Evolutionary conservation across 2,797 vertebrate genomes (phyloP).

Genomic region (Gobio occitaniae): DNA sequence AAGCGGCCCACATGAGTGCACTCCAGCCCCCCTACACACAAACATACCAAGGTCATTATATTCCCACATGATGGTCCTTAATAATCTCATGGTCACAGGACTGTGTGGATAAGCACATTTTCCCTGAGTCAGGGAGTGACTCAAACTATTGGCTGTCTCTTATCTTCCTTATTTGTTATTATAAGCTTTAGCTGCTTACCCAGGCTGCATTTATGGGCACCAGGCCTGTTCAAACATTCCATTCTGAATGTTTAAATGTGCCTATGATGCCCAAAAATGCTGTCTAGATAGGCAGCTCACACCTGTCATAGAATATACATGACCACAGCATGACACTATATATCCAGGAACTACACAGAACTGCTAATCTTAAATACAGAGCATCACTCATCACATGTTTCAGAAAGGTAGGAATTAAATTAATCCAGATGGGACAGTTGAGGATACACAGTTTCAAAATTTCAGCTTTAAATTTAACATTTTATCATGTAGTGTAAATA

Average conservation of each 20-base stretch:
- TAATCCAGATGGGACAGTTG: conserved; percentile 52
- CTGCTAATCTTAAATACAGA: conserved; percentile 5
- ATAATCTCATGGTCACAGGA: conserved; percentile 13
- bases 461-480: neutral
- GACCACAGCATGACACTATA: neutral
- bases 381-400: conserved; percentile 1
- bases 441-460: conserved; percentile 6
- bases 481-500: neutral
- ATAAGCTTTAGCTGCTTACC: conserved; percentile 57
- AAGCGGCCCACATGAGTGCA: conserved; percentile 96
- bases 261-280: neutral
- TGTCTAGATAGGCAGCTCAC: neutral
- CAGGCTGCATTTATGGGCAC: conserved; percentile 17
- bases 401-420: conserved; percentile 18
- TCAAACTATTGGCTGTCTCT: conserved; percentile 47
- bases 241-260: neutral
- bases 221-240: neutral
- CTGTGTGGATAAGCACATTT: conserved; percentile 41
- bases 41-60: conserved; percentile 31
- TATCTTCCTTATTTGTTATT: conserved; percentile 56
- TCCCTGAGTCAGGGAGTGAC: conserved; percentile 51
- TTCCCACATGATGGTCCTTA: neutral
- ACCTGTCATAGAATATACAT: neutral
- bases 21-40: conserved; percentile 92
- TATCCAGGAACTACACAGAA: neutral